Evolutionary conservation across 1,140 invertebrate genomes (phyloP), one percentile per base, ranked within the genome.

Genomic region (Aleiodes sp.): DNA sequence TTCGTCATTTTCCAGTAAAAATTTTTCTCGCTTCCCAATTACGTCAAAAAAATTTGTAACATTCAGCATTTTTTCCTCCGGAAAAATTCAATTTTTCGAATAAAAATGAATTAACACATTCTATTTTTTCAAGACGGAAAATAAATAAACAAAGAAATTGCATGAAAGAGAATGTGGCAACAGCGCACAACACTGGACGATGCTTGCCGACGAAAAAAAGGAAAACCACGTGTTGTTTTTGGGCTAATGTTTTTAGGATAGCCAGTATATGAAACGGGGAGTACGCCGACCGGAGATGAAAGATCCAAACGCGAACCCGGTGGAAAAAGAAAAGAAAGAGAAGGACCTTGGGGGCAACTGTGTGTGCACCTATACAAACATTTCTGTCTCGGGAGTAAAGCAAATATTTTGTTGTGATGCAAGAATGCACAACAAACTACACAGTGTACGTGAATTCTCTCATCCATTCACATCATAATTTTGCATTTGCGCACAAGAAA

Each of bases 401-500:
- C 79, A 82, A 82, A 83, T 80, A 82, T 82, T 83, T 82, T 82
- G 78, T 82, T 83, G 75, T 81, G 79, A 80, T 83, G 79, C 79
- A 78, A 82, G 78, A 82, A 83, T 80, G 77, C 72, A 80, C 75
- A 75, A 80, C 65, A 78, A 75, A 78, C 75, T 26, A 24, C 21
- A 7, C 12, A 28, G n/a, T 39, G 21, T 28, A 37, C 41, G 19
- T 39, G 21, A 31, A 57, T 9, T 59, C 9, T 19, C 10, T 31
- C 4, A 29, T 46, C 26, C 24, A 41, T 39, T 43, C 35, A 39
- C 14, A 4, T 29, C 10, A 21, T 64, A 41, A 64, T 46, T 14
- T 46, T 10, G 14, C 16, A n/a, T n/a, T n/a, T n/a, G n/a, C n/a
- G n/a, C n/a, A n/a, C n/a, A n/a, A n/a, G n/a, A n/a, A n/a, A n/a